Percentiles rank a stretch among this genome's conserved stretches.
Conservation (phyloP, 1,140 invertebrate species). For the Rhynchophorus ferrugineus region DNA sequence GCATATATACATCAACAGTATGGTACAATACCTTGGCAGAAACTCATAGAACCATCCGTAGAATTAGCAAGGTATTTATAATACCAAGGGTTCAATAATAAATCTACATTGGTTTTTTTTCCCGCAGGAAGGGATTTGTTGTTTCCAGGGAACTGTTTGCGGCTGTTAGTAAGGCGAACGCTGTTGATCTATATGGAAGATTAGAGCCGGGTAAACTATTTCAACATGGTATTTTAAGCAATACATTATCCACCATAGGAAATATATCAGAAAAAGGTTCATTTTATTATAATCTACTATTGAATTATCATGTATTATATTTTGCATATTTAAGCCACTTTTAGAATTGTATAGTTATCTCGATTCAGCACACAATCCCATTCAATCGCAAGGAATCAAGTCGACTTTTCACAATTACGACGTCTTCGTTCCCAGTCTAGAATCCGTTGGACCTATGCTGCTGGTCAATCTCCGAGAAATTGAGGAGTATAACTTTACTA, state of each 20-base stretch:
- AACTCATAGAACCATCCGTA: conserved; percentile 56
- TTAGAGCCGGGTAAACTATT: conserved; percentile 44
- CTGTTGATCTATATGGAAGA: conserved; percentile 38
- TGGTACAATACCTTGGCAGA: conserved; percentile 58
- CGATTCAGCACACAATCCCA: conserved; percentile 28
- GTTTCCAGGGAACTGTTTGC: conserved; percentile 44
- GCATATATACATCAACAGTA: conserved; percentile 50
- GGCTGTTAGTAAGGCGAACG: conserved; percentile 40
- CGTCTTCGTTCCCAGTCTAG: conserved; percentile 32
- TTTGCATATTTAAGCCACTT: too few relatives aligned
- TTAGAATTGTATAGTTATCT: conserved; percentile 41
- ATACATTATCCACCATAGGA: conserved; percentile 44
- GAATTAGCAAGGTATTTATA: conserved; percentile 55
- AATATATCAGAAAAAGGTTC: conserved; percentile 44
- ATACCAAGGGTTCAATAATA: too few relatives aligned
- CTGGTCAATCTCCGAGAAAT: conserved; percentile 31
- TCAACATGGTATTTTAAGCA: conserved; percentile 39
- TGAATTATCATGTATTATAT: too few relatives aligned
- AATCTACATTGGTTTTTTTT: neutral
- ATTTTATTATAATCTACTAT: too few relatives aligned
- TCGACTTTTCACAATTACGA: conserved; percentile 35
- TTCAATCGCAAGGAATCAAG: conserved; percentile 27
- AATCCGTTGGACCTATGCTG: conserved; percentile 34
- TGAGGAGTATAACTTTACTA: conserved; percentile 33
- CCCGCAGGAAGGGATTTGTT: conserved; percentile 46